Evolutionary conservation across 2,113 vertebrate genomes (phyloP).

Genomic region (Apus apus): DNA sequence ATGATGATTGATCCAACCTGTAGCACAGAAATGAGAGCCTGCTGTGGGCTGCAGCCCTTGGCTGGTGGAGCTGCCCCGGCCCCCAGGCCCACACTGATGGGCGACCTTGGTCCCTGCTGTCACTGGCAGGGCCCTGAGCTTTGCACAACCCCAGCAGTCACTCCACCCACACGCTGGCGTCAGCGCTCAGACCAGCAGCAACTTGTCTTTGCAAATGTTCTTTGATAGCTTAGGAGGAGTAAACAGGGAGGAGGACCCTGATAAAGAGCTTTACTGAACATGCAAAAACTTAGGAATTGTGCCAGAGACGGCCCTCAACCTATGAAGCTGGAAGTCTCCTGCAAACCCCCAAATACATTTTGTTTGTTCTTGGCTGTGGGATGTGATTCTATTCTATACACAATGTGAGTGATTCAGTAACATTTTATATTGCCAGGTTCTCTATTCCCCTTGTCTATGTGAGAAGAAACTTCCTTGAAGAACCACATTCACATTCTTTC

Average conservation of each 20-base stretch:
- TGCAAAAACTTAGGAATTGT: background rate
- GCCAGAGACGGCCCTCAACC: background rate
- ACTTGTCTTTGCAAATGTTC: background rate
- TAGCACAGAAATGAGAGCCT: background rate
- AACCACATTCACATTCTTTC: background rate
- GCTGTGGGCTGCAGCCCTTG: background rate
- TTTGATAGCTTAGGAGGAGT: background rate
- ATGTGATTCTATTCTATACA: background rate
- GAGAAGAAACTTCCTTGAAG: background rate
- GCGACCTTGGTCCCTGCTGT: background rate
- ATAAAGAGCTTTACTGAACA: background rate
- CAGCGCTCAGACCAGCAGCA: background rate
- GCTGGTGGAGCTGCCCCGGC: background rate
- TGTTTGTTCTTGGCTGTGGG: background rate
- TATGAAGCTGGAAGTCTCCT: background rate
- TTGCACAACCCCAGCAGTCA: background rate
- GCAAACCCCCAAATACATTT: background rate
- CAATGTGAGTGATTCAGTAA: background rate
- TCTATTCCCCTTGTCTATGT: background rate
- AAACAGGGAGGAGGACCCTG: background rate
- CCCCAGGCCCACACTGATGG: background rate
- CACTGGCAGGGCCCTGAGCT: background rate
- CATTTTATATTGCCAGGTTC: background rate
- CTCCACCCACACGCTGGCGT: background rate
- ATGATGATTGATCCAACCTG: rapidly evolving